Evolutionary conservation across 2,113 vertebrate genomes (phyloP), one percentile per base, ranked within the genome.

Genomic region (Rhadina sibilatrix): DNA sequence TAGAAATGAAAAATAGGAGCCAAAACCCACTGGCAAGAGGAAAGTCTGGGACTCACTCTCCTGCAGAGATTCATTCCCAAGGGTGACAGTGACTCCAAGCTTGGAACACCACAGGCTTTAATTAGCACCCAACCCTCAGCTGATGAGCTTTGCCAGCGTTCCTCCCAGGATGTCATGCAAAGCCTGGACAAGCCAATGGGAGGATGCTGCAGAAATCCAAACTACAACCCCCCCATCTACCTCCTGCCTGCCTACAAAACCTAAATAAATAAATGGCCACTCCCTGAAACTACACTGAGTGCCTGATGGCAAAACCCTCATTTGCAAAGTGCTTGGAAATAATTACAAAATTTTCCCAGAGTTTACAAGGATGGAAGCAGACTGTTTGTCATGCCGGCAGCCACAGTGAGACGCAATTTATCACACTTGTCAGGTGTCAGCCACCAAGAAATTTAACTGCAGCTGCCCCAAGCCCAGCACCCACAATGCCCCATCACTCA

Each of bases 371-470:
- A 96, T 92, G 83, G 63, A 95, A 94, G 53, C 1, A 0, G 71
- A 82, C 93, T 30, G 95, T 96, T 96, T 91, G 93, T 97, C 96
- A 96, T 53, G 59, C 83, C 68, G 0, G 93, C 95, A 95, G 95
- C 23, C 65, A 12, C 12, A 19, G 88, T 59, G 49, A 23, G 78
- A 86, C 0, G 0, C 89, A 81, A 96, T 97, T 94, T 49, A 97
- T 97, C 97, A 97, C 11, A 20, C 40, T 84, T 97, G 97, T 95
- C 97, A 97, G 96, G 90, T 97, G 96, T 94, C 96, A 97, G 93
- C 68, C 95, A 94, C 76, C 11, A 13, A 90, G 85, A 97, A 93
- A 96, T 96, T 96, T 93, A 96, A 90, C 81, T 91, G 85, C 83
- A 76, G 91, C 81, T 91, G 88, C 94, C 82, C 94, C 47, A 1